Conservation (phyloP, 2,888 invertebrate genomes). For the Chalcis sispes region DNA sequence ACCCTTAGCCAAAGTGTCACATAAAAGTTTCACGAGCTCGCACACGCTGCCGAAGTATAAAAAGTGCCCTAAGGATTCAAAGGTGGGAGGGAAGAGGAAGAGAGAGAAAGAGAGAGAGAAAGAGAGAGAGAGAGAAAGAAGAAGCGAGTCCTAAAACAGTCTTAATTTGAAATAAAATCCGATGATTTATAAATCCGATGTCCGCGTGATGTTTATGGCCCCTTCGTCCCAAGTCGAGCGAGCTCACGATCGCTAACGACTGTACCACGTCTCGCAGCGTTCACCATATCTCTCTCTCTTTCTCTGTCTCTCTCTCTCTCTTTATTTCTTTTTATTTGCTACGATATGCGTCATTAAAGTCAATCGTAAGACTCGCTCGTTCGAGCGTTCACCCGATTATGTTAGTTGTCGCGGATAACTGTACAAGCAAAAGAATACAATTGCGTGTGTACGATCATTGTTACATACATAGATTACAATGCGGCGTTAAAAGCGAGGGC, state of each 20-base stretch:
- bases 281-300: not conserved
- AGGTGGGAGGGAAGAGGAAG: slow-evolving; percentile 41
- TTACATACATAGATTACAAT: slow-evolving; percentile 12
- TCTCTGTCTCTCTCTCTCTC: not conserved
- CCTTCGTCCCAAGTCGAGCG: no score
- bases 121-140: slow-evolving; percentile 19
- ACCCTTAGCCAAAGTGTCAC: slow-evolving; percentile 35
- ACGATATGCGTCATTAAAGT: slow-evolving; percentile 50
- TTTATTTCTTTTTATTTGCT: no score
- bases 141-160: slow-evolving; percentile 66
- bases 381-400: slow-evolving; percentile 35
- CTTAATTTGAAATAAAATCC: slow-evolving; percentile 69
- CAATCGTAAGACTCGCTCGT: slow-evolving; percentile 47
- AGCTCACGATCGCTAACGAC: slow-evolving; percentile 52
- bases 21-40: slow-evolving; percentile 43
- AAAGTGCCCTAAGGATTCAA: not conserved
- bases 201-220: no score
- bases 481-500: slow-evolving; percentile 21
- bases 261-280: not conserved
- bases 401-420: slow-evolving; percentile 33
- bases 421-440: slow-evolving; percentile 36
- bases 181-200: slow-evolving; percentile 71
- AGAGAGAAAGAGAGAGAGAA: no score
- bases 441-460: slow-evolving; percentile 43
- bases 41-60: not conserved